phyloP scores from a whole-genome alignment of 2,888 invertebrate species.

The Oscheius sp. region DNA sequence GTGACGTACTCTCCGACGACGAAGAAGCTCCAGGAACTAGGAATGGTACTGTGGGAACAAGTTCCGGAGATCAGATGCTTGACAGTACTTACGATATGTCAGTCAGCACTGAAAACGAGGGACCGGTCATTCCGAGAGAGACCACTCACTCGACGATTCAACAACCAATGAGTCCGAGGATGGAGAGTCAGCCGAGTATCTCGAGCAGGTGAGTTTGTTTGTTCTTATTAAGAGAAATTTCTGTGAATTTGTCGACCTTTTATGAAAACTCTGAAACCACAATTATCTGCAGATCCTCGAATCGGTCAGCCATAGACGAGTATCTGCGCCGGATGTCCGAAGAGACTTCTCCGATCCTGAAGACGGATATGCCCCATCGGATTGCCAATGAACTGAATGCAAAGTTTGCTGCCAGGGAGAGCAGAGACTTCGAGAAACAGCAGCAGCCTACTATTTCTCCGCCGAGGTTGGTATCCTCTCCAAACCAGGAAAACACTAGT shows the following conservation, averaged over 20 bases:
- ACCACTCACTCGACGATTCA: conserved; percentile 35
- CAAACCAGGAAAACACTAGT: neutral
- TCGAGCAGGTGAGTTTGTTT: conserved; percentile 30
- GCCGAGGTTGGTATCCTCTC: conserved; percentile 1
- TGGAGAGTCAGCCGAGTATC: conserved; percentile 34
- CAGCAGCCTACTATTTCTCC: conserved; percentile 10
- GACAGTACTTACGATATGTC: conserved; percentile 55
- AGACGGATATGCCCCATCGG: conserved; percentile 48
- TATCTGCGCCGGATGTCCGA: conserved; percentile 34
- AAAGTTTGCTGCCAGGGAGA: conserved; percentile 41
- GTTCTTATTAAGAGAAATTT: no score
- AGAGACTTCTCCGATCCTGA: conserved; percentile 34
- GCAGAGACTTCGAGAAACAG: neutral
- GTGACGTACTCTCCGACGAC: conserved; percentile 37
- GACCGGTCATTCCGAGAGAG: conserved; percentile 2
- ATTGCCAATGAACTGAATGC: conserved; percentile 53
- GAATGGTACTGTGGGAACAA: conserved; percentile 3
- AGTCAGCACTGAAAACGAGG: conserved; percentile 31
- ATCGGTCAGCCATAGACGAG: conserved; percentile 38
- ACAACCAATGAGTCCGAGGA: conserved; percentile 1
- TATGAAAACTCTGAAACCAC: no score
- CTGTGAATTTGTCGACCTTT: no score
- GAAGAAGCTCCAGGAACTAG: conserved; percentile 24
- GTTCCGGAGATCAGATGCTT: conserved; percentile 38
- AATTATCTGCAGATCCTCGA: conserved; percentile 40